phyloP scores from a whole-genome alignment of 2,113 vertebrate genomes.

The Ctenodactylus gundi region DNA sequence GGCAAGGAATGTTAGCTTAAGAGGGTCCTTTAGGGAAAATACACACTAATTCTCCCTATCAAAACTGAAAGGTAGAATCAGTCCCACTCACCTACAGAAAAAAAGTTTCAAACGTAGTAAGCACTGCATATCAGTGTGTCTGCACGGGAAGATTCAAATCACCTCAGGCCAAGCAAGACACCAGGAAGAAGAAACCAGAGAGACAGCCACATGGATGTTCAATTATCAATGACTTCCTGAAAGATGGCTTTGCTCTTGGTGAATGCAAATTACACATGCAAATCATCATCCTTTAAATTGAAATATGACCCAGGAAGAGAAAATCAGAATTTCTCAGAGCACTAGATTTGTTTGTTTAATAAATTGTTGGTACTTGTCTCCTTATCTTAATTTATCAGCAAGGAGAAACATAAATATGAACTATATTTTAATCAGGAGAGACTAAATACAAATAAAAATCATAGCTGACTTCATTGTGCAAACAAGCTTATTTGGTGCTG shows the following conservation, averaged over 20 bases:
- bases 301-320: neutral
- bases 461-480: neutral
- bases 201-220: neutral
- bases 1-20: neutral
- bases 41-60: neutral
- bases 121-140: too few species aligned
- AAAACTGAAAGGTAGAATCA: neutral
- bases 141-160: neutral
- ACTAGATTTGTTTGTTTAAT: neutral
- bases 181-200: neutral
- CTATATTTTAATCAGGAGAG: neutral
- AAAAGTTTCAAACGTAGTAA: neutral
- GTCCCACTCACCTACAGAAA: neutral
- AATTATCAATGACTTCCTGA: neutral
- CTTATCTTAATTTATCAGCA: neutral
- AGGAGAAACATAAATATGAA: neutral
- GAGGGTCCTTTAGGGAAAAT: neutral
- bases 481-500: neutral
- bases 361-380: neutral
- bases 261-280: neutral
- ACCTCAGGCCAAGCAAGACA: neutral
- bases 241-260: neutral
- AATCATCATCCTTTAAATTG: neutral
- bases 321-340: neutral
- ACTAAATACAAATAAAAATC: neutral